Percentiles rank a stretch among this genome's conserved stretches.
Evolutionary conservation across 2,113 vertebrate genomes (phyloP).

Genomic region (Felis catus): F.catus_Fca126_mat1.0 CM031421.1:91665501-91666000

Average conservation of each 20-base stretch:
- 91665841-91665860: too few species aligned
- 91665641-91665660: neutral
- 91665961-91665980: too few species aligned
- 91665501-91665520: neutral
- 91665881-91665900: too few species aligned
- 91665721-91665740: neutral
- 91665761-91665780: too few species aligned
- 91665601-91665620: neutral
- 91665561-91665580: slow-evolving; percentile 18
- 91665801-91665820: too few species aligned
- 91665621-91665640: neutral
- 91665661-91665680: neutral
- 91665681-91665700: neutral
- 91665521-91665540: neutral
- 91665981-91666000: neutral
- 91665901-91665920: too few species aligned
- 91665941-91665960: too few species aligned
- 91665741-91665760: neutral
- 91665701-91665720: neutral
- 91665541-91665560: neutral
- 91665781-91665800: too few species aligned
- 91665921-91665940: too few species aligned
- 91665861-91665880: too few species aligned
- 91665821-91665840: too few species aligned
- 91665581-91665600: neutral